Base-by-base conservation (phyloP, 2,888 invertebrate genomes). In the Malthinus seriepunctatus region DNA sequence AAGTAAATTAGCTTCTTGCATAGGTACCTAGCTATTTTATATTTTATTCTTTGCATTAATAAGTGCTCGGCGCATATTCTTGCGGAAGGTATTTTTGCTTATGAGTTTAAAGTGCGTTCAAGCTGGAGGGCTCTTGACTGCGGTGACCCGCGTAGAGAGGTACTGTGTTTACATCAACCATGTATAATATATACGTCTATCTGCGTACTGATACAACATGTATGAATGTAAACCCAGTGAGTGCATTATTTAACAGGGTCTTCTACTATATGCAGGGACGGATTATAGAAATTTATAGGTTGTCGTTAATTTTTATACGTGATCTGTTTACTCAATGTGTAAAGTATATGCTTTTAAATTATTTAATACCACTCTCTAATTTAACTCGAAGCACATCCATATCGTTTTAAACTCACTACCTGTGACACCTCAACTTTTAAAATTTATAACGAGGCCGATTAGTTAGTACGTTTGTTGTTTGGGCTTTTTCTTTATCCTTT, bases 101-200 rank as follows among this genome's bases (percentile, higher is more conserved):
- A 67, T 67, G 68, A 69, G 66, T 65, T 64, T 69, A 58, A 64
- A 70, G 72, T 72, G 70, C 68, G 68, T 69, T 69, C 68, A 67
- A 63, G 68, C 60, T 60, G 51, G 65, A 67, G 68, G 68, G 64
- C 66, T 68, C 67, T 60, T 62, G 59, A 62, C 60, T 62, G 69
- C 67, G 67, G 69, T 64, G 67, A 70, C 69, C 70, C 68, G 63
- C 64, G 65, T 63, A 66, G 57, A 66, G 63, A 63, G 62, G 67
- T 63, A 60, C 62, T 64, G 65, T 73, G 72, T 73, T 74, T 74
- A 73, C 73, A 73, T 71, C 71, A 63, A 63, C 69, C 71, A 73
- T 76, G 72, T 73, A 76, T 76, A 76, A 76, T 75, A 76, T 69
- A 76, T 75, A 71, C 71, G 69, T 72, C 75, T 75, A 76, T 76